Percentiles rank a stretch among this genome's conserved stretches.
Conservation (phyloP, 2,113 vertebrate species). For the Mungos mungo region DNA sequence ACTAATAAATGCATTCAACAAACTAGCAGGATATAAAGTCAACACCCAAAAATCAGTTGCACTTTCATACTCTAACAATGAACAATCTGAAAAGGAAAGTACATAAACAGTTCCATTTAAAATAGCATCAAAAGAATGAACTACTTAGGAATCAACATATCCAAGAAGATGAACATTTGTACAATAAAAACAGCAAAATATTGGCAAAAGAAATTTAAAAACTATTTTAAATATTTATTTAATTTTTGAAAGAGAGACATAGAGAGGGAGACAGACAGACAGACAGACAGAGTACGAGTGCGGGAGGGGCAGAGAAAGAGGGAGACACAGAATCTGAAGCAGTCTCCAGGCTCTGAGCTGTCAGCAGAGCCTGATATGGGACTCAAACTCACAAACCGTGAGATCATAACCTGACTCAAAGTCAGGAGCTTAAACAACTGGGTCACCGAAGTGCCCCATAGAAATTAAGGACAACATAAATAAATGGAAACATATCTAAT, state of each 20-base stretch:
- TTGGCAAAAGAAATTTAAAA: not conserved
- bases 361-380: no score
- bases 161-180: not conserved
- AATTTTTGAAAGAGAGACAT: no score
- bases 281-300: no score
- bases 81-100: not conserved
- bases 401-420: no score
- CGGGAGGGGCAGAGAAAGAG: no score
- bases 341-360: no score
- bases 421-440: no score
- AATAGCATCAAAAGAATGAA: not conserved
- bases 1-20: not conserved
- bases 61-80: not conserved
- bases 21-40: not conserved
- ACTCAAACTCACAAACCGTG: no score
- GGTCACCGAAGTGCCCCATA: no score
- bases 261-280: no score
- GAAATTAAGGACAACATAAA: not conserved
- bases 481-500: not conserved
- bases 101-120: not conserved
- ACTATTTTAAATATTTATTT: no score
- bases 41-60: not conserved
- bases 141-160: not conserved
- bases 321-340: no score
- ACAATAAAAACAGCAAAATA: not conserved